A percentile compares a stretch with the other conserved stretches of the same genome.
These are phyloP conservation scores for Periophthalmus modestus DNA, from an alignment of 2,113 vertebrate genomes.

Conservation along the genomic window DNA sequence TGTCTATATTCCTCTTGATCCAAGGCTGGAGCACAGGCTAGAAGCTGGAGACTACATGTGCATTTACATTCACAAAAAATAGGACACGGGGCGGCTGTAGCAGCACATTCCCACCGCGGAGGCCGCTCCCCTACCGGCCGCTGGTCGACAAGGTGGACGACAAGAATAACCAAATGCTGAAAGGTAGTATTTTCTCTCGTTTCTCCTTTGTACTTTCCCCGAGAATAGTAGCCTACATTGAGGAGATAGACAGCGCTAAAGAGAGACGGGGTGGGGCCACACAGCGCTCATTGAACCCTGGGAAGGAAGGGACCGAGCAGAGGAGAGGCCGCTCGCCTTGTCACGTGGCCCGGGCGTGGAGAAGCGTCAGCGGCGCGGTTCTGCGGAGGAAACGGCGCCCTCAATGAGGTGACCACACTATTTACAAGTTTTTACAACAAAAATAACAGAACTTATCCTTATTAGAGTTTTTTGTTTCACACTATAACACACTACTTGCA, in stretches of 20 bases:
- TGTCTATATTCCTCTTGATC: slow-evolving; percentile 49
- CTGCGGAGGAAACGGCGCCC: slow-evolving; percentile 74
- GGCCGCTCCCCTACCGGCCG: slow-evolving; percentile 63
- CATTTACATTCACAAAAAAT: slow-evolving; percentile 67
- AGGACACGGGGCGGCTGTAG: slow-evolving; percentile 57
- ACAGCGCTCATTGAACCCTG: slow-evolving; percentile 81
- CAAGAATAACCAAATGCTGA: slow-evolving; percentile 57
- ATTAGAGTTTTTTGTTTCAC: too few species aligned
- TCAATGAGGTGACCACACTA: slow-evolving; percentile 66
- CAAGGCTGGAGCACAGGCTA: slow-evolving; percentile 49
- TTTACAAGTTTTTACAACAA: too few species aligned
- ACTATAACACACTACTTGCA: too few species aligned
- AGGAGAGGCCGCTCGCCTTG: slow-evolving; percentile 58
- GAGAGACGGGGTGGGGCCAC: slow-evolving; percentile 83
- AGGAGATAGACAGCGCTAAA: slow-evolving; percentile 69
- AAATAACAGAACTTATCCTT: too few species aligned
- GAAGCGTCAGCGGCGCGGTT: slow-evolving; percentile 70
- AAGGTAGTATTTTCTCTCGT: slow-evolving; percentile 63
- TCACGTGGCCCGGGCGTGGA: slow-evolving; percentile 78
- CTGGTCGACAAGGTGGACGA: slow-evolving; percentile 58
- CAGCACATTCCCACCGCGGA: slow-evolving; percentile 62
- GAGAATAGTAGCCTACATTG: slow-evolving; percentile 67
- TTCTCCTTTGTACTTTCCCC: slow-evolving; percentile 50
- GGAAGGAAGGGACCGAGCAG: slow-evolving; percentile 74
- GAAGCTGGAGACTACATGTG: slow-evolving; percentile 64